Base-by-base conservation (phyloP, 1,140 invertebrate genomes). In the Caenorhabditis latens region DNA sequence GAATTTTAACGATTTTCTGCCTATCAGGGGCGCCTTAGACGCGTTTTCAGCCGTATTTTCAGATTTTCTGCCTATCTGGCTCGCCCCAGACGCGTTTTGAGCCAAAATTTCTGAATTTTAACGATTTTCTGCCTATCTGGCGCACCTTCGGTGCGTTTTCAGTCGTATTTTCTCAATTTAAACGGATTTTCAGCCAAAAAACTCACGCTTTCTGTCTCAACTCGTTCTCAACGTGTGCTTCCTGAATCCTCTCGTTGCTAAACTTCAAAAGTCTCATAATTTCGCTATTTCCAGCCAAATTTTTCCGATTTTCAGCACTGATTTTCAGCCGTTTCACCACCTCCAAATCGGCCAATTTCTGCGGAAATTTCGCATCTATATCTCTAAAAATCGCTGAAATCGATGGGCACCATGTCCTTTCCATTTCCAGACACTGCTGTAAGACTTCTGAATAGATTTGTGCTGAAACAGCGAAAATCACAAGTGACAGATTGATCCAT, bases 401-500 rank as follows among this genome's bases (percentile, higher is more conserved):
- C 24, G n/a, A 0, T 19, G 21, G 71, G 6, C 16, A 13, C 53
- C 24, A 53, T 79, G 40, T 53, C 4, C 53, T 79, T 24, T 79
- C 71, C n/a, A 79, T 79, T 53, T 21, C 71, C 13, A 50, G 4
- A 13, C 32, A 5, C 14, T 79, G 71, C 1, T 2, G 13, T 0
- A 79, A 6, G 7, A 50, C 71, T 24, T 79, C 71, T 2, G 46
- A 79, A 79, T 79, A n/a, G 24, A 79, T 53, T 50, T 79, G 43
- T 21, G 71, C 50, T n/a, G 46, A 79, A 4, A 79, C 46, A 8
- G 71, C 71, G 1, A 79, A 16, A 21, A 50, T n/a, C n/a, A 79
- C 71, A 24, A 79, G n/a, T n/a, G 46, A 50, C 42, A 79, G n/a
- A 79, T 79, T 79, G 9, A 43, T 79, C 71, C 71, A 79, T 16